Evolutionary conservation across 2,797 vertebrate species (phyloP), one percentile per base, ranked within the genome.

Genomic region (Lycodopsis pacificus): DNA sequence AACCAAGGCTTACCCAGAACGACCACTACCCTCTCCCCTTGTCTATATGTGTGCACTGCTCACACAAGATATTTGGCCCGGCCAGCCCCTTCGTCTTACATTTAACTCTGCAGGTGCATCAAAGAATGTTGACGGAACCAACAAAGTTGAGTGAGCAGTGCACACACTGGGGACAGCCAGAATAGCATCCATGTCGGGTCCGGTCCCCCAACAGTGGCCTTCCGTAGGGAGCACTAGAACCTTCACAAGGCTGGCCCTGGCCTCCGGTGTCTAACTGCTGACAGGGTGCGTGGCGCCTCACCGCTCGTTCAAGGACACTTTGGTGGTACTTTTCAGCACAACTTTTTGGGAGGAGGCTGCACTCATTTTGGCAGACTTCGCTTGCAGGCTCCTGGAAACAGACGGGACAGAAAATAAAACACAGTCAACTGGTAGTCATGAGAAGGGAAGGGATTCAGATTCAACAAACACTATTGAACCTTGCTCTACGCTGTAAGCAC

Each of bases 251-350:
- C 62, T 77, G 80, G 88, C 86, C 87, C 89, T 85, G 75, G 89
- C 88, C 75, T 90, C 90, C 72, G 87, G 86, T 89, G 89, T 92
- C 58, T 90, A 93, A 94, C 87, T 81, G 91, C 90, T 92, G 93
- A 93, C 92, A 93, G 88, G 91, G 95, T 95, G 96, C 96, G 93
- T 97, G 95, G 90, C 91, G 83, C 89, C 98, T 99, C 98, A 99
- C 98, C 98, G 97, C 97, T 99, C 98, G 88, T 99, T 99, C 89
- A 99, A 97, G 89, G 98, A 99, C 96, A 99, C 96, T 96, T 99
- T 99, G 96, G 98, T 99, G 96, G 98, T 99, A 96, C 98, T 99
- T 96, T 99, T 99, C 96, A 99, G 97, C 95, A 99, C 96, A 69
- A 99, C 97, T 96, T 98, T 99, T 96, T 98, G 97, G 76, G 97